Conservation (phyloP, 2,113 vertebrate genomes). For the Atrichornis clamosus region DNA sequence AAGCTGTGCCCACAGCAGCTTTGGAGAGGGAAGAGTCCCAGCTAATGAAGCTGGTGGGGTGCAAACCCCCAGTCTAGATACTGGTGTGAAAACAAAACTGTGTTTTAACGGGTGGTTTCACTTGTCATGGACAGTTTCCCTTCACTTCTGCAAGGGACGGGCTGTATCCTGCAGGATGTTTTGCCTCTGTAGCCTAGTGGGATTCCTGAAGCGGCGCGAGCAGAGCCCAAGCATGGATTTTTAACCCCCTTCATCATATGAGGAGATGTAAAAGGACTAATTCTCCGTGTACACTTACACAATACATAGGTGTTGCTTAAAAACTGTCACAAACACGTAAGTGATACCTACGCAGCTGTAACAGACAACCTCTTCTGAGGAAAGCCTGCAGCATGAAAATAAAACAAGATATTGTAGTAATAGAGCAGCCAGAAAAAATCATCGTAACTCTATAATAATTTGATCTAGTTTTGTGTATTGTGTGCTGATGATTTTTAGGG, state of each 20-base stretch:
- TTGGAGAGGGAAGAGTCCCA: neutral
- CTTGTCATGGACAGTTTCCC: neutral
- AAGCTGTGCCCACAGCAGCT: neutral
- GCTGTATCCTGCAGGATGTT: neutral
- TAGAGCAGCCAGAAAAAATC: conserved; percentile 45
- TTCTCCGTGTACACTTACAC: neutral
- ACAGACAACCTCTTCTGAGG: neutral
- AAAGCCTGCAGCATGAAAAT: conserved; percentile 2
- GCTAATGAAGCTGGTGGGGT: neutral
- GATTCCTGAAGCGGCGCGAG: neutral
- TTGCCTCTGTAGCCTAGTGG: neutral
- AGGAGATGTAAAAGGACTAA: neutral
- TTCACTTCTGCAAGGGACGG: neutral
- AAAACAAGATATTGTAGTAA: conserved; percentile 16
- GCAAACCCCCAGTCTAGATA: neutral
- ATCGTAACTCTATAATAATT: conserved; percentile 25
- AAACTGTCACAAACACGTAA: neutral
- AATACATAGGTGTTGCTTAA: neutral
- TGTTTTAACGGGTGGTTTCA: neutral
- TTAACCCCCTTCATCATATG: neutral
- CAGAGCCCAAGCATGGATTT: neutral
- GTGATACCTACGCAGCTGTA: neutral
- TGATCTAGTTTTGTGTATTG: neutral
- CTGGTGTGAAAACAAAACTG: neutral
- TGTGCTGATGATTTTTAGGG: neutral